These are phyloP conservation scores for Coleophora deauratella DNA, from an alignment of 2,888 invertebrate species.

Conservation along the genomic window DNA sequence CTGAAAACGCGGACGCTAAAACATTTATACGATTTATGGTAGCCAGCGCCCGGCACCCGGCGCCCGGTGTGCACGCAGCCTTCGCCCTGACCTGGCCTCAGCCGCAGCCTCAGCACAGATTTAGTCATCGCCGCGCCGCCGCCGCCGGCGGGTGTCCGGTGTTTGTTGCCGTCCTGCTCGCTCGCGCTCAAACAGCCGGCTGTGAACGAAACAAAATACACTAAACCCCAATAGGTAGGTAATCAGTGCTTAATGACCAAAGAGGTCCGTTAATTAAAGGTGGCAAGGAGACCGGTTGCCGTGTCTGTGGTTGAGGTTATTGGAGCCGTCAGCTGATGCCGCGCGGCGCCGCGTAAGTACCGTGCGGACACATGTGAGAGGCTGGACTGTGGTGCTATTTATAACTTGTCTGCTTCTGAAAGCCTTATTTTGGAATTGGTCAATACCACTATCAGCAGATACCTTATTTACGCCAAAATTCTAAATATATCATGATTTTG, in stretches of 20 bases:
- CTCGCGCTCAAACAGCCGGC: slow-evolving; percentile 32
- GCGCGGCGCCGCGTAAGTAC: neutral
- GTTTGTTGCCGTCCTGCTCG: slow-evolving; percentile 28
- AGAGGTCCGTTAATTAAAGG: slow-evolving; percentile 4
- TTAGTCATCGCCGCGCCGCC: slow-evolving; percentile 67
- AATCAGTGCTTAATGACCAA: slow-evolving; percentile 31
- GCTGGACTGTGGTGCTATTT: no score
- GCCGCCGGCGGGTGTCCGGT: slow-evolving; percentile 45
- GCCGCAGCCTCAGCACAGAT: slow-evolving; percentile 51
- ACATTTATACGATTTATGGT: no score
- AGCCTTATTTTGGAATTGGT: no score
- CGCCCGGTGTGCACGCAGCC: slow-evolving; percentile 31
- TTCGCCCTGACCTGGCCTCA: slow-evolving; percentile 65
- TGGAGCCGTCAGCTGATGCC: slow-evolving; percentile 6
- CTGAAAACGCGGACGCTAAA: no score
- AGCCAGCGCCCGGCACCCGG: no score
- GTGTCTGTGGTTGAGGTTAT: neutral
- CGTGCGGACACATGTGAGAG: neutral
- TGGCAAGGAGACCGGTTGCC: no score
- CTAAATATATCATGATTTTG: no score
- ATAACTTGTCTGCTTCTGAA: no score
- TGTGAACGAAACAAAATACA: slow-evolving; percentile 34
- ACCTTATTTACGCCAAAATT: no score
- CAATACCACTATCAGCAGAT: no score
- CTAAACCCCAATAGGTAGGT: slow-evolving; percentile 29